Conservation (phyloP, 2,113 vertebrate genomes). For the Rhinopomastus cyanomelas region DNA sequence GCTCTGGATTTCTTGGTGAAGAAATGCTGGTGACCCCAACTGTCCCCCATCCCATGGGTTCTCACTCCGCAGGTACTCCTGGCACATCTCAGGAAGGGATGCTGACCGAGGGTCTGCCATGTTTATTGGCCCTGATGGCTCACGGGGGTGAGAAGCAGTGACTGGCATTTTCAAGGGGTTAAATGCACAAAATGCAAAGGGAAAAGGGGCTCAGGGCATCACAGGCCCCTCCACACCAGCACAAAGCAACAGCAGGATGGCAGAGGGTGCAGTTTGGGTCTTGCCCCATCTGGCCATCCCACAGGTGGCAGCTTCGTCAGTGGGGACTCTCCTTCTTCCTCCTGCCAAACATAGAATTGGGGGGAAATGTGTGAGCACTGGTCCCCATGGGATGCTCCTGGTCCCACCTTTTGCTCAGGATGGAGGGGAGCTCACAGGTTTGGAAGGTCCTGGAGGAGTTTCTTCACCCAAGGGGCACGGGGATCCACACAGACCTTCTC, state of each 20-base stretch:
- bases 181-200: background rate
- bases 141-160: background rate
- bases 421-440: background rate
- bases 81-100: no score
- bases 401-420: fast-evolving
- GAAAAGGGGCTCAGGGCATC: no score
- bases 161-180: background rate
- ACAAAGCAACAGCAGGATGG: background rate
- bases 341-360: constrained; percentile 13
- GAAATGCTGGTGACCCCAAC: fast-evolving
- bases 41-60: no score
- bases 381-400: fast-evolving
- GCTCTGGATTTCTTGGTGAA: fast-evolving
- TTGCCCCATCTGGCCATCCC: background rate
- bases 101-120: background rate
- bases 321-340: constrained; percentile 10
- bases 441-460: background rate
- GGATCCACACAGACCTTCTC: constrained; percentile 45
- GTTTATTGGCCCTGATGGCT: background rate
- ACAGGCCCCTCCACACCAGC: fast-evolving
- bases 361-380: fast-evolving
- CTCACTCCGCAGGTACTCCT: no score
- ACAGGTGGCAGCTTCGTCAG: background rate
- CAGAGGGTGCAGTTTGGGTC: background rate
- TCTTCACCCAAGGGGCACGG: background rate